Base-by-base conservation (phyloP, 1,140 invertebrate species). In the Augochlora pura region DNA sequence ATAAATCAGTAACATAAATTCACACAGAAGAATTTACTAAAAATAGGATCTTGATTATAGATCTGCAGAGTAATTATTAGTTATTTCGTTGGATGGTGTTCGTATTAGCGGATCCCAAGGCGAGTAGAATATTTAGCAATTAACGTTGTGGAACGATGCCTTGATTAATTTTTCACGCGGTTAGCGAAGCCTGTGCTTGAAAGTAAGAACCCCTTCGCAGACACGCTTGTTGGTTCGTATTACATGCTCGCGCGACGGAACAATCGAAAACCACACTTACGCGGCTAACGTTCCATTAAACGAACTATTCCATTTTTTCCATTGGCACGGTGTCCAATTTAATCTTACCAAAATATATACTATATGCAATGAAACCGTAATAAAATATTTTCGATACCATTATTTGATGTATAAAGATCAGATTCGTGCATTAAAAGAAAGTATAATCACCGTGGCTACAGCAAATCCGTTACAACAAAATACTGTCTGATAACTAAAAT, bases 221-320 rank as follows among this genome's bases (percentile, higher is more conserved):
- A 91, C 85, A 92, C 90, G 91, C 86, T 87, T 87, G 91, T 92
- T 92, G 91, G 75, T 66, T 92, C 90, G 83, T 89, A 92, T 92
- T 92, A 92, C 91, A 91, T 85, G 91, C 91, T 92, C 83, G 86
- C 88, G 85, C 88, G 85, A 91, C 86, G 90, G 90, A 92, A 91
- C 91, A 90, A 89, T 88, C 83, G 88, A 85, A 85, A 90, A 84
- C 81, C 67, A 80, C 83, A 80, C 83, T 87, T 83, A 78, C 67
- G 63, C 27, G 46, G 62, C 69, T 77, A 83, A 82, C 85, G 82
- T 87, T 87, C 82, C 80, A 83, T 88, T 88, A 87, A 88, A 87
- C 75, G 65, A 42, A 62, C 77, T 65, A 63, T 73, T 52, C 65
- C 25, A 68, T 70, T 70, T 23, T n/a, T 64, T 57, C 18, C 3